Evolutionary conservation across 2,888 invertebrate species (phyloP), one percentile per base, ranked within the genome.

Genomic region (Synanthedon vespiformis): DNA sequence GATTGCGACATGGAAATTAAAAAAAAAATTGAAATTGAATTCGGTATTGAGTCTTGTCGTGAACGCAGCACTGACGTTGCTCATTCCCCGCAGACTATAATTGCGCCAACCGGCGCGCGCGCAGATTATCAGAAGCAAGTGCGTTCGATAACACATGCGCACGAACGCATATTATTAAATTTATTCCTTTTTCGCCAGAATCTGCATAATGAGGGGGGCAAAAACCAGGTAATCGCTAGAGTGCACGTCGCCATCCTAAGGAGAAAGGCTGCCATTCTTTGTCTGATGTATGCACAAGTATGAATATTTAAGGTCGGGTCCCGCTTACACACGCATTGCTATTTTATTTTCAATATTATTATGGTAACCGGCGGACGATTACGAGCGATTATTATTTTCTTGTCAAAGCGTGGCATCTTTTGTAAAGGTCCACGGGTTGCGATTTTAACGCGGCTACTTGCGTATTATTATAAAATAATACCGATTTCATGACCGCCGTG

Each of bases 131-230:
- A 83, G 83, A 73, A 75, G 75, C 85, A 84, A 85, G 85, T 86
- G 86, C 86, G 78, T 81, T 80, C 83, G 86, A 86, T 86, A 87
- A 85, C 82, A 78, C 82, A 79, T 79, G 83, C 77, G 77, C 85
- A 85, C 83, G 85, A 85, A 86, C 76, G 84, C 81, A 72, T 83
- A 76, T 86, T 84, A 86, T 87, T 86, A 86, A 86, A 86, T 85
- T 81, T 84, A 83, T 86, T 85, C 84, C 80, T 86, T 87, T 86
- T 86, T 85, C 81, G 73, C 73, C 83, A 68, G 81, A 86, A 86
- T 87, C 83, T 86, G 80, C 86, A 87, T 87, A 86, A 87, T 86
- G 80, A 85, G 78, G 80, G 83, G 79, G 78, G 78, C 69, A 80
- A 83, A 83, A 79, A 77, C 64, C 68, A 66, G 74, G 80, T 84